phyloP scores from a whole-genome alignment of 2,888 invertebrate species.

The Eurytoma californica region DNA sequence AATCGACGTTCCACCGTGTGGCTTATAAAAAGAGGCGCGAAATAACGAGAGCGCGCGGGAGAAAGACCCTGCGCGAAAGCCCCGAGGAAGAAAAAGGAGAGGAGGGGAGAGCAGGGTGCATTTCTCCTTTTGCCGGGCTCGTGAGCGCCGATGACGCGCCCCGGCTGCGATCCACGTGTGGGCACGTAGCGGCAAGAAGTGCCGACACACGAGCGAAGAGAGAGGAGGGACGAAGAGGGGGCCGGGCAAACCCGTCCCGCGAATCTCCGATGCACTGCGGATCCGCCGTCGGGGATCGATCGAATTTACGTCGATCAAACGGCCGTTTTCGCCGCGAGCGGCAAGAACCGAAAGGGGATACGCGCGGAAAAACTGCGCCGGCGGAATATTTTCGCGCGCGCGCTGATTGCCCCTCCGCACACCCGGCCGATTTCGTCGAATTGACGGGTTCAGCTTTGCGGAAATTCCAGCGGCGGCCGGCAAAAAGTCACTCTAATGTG shows the following conservation, averaged over 20 bases:
- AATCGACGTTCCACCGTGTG: slow-evolving; percentile 29
- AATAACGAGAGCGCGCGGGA: slow-evolving; percentile 37
- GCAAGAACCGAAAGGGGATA: slow-evolving; percentile 30
- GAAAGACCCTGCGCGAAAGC: slow-evolving; percentile 48
- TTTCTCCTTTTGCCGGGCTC: slow-evolving; percentile 1
- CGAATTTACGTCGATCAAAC: slow-evolving; percentile 54
- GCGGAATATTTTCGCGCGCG: slow-evolving; percentile 12
- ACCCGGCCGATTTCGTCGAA: no score
- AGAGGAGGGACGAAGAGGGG: slow-evolving; percentile 15
- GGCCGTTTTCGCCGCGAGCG: slow-evolving; percentile 31
- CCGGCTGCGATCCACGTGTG: slow-evolving; percentile 68
- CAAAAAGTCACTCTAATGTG: no score
- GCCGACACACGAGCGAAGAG: slow-evolving; percentile 56
- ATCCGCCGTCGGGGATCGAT: slow-evolving; percentile 35
- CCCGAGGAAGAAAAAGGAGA: slow-evolving; percentile 15
- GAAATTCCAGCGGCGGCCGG: background rate
- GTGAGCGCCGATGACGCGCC: slow-evolving; percentile 31
- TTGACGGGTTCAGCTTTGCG: background rate
- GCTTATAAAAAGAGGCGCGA: slow-evolving; percentile 15
- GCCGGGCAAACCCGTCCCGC: slow-evolving; percentile 19
- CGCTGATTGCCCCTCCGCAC: background rate
- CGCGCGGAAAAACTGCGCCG: slow-evolving; percentile 8
- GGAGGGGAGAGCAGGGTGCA: background rate
- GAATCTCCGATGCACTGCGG: slow-evolving; percentile 31
- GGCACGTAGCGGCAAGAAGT: slow-evolving; percentile 66